Evolutionary conservation across 2,888 invertebrate genomes (phyloP), one percentile per base, ranked within the genome.

Genomic region (Volucella zonaria): DNA sequence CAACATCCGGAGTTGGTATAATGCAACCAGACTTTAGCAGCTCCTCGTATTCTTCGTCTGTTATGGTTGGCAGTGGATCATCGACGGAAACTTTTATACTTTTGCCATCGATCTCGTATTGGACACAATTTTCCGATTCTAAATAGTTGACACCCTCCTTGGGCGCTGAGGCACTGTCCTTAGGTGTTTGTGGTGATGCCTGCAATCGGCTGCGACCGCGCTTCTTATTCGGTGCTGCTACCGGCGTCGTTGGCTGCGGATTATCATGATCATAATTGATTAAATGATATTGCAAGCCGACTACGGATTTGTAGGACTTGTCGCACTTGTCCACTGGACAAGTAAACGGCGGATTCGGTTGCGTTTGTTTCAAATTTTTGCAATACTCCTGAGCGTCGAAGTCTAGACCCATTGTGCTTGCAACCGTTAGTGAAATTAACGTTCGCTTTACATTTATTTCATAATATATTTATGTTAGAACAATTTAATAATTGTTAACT

Each of bases 341-440:
- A 88, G 95, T 95, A 92, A 96, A 97, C 66, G 97, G 97, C 68
- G 97, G 97, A 75, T 89, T 89, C 45, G 90, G 87, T 87, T 96
- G 90, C 95, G 96, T 94, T 82, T 89, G 87, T 89, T 92, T 92
- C 87, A 97, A 93, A 92, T 96, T 96, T 91, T 95, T 95, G 90
- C 96, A 96, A 92, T 96, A 97, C 91, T 96, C 96, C 89, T 95
- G 93, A 88, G 97, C 95, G 93, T 97, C 97, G 92, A 97, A 96
- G 92, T 96, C 96, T 89, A 96, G 93, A 89, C 95, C 96, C 96
- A 95, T 96, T 92, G 91, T 76, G 58, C 64, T 18, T 67, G 59
- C 51, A 49, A 70, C 59, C 66, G 64, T 61, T 59, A 59, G 68
- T 23, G 62, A 18, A 40, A 18, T 62, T 9, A 42, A 64, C 47